Evolutionary conservation across 2,797 vertebrate species (phyloP).

Genomic region (Cyclura pinguis): DNA sequence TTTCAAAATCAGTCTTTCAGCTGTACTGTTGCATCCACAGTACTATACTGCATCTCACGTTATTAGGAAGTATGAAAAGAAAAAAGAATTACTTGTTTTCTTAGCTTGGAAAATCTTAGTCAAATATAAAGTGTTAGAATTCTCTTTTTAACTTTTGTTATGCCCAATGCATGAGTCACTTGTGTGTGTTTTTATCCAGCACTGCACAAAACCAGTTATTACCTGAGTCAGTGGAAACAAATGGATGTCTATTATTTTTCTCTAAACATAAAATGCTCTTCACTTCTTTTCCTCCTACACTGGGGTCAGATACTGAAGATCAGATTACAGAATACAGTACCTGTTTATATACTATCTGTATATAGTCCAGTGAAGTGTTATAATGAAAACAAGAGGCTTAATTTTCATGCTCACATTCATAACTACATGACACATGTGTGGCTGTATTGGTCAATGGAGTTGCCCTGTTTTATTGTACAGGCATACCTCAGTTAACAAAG

Average conservation of each 20-base stretch:
- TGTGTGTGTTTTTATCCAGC: conserved; percentile 49
- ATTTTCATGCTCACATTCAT: conserved; percentile 43
- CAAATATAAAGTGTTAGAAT: conserved; percentile 15
- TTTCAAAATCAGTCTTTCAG: background rate
- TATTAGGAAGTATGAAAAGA: background rate
- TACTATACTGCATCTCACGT: background rate
- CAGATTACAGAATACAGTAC: conserved; percentile 35
- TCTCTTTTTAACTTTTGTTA: conserved; percentile 35
- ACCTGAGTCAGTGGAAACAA: conserved; percentile 60
- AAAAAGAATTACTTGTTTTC: rapidly evolving
- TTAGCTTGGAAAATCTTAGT: conserved; percentile 1
- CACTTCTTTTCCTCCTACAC: conserved; percentile 57
- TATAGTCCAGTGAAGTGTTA: conserved; percentile 36
- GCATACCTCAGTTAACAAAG: no score
- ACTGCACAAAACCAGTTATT: conserved; percentile 57
- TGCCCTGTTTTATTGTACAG: background rate
- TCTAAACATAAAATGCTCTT: conserved; percentile 68
- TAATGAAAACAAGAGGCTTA: conserved; percentile 41
- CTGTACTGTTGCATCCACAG: no score
- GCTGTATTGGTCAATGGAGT: background rate
- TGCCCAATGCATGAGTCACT: background rate
- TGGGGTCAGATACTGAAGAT: conserved; percentile 46
- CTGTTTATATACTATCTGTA: conserved; percentile 44
- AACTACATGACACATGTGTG: conserved; percentile 42
- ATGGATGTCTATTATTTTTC: conserved; percentile 64